Conservation (phyloP, 2,888 invertebrate species). For the Lordiphosa fenestrarum region DNA sequence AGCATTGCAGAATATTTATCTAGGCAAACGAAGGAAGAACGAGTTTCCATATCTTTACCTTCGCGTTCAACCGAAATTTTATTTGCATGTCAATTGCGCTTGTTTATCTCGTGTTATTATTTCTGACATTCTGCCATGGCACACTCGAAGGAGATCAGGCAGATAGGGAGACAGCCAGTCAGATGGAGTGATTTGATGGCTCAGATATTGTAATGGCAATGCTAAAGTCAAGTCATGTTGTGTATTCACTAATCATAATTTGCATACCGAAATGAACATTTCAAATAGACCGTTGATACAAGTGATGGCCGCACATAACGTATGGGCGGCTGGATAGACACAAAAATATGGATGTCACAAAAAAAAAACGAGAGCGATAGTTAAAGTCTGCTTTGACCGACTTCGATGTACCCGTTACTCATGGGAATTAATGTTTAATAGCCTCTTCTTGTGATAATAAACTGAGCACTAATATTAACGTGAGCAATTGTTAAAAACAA, state of each 20-base stretch:
- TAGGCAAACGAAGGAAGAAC: slow-evolving; percentile 24
- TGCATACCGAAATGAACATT: slow-evolving; percentile 26
- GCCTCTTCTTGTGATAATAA: too few relatives aligned
- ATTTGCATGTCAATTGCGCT: slow-evolving; percentile 70
- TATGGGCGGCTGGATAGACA: too few relatives aligned
- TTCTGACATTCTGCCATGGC: slow-evolving; percentile 58
- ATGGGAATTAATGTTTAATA: too few relatives aligned
- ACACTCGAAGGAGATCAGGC: slow-evolving; percentile 27
- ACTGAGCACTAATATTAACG: too few relatives aligned
- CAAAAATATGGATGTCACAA: too few relatives aligned
- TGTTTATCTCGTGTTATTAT: slow-evolving; percentile 71
- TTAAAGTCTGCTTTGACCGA: too few relatives aligned
- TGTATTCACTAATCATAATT: slow-evolving; percentile 47
- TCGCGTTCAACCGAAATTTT: slow-evolving; percentile 48
- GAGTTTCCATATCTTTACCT: slow-evolving; percentile 10
- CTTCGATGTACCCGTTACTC: too few relatives aligned
- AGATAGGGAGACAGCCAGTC: slow-evolving; percentile 17
- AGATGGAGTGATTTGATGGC: slow-evolving; percentile 32
- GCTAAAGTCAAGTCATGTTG: slow-evolving; percentile 43
- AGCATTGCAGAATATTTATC: slow-evolving; percentile 55
- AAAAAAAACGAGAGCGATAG: too few relatives aligned
- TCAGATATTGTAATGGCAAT: slow-evolving; percentile 43
- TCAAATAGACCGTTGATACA: neutral
- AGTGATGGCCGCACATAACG: neutral
- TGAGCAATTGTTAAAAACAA: too few relatives aligned